These are phyloP conservation scores for Drosophila siamana DNA, from an alignment of 2,888 invertebrate species.

Conservation along the genomic window DNA sequence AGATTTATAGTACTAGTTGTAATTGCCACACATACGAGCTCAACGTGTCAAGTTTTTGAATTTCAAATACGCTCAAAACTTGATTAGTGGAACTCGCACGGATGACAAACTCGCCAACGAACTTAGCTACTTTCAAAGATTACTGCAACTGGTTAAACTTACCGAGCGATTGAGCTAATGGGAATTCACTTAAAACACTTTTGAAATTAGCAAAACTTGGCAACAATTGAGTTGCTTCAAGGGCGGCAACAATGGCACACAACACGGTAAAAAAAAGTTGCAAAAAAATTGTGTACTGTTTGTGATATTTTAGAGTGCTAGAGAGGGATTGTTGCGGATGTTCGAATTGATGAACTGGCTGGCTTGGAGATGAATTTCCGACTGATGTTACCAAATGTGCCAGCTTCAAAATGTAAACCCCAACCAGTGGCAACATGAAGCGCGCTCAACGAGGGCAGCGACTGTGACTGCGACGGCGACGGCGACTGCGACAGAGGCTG, in stretches of 20 bases:
- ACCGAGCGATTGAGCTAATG: conserved; percentile 6
- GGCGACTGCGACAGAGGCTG: conserved; percentile 11
- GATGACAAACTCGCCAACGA: conserved; percentile 35
- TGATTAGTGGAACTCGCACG: conserved; percentile 73
- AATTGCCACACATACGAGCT: conserved; percentile 67
- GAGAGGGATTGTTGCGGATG: background rate
- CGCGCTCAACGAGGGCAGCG: conserved; percentile 32
- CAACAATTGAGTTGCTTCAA: background rate
- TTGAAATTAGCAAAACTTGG: background rate
- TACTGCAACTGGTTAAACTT: conserved; percentile 9
- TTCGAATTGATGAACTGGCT: conserved; percentile 66
- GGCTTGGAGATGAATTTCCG: conserved; percentile 81
- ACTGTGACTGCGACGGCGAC: conserved; percentile 40
- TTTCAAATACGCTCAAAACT: conserved; percentile 69
- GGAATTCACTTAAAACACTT: background rate
- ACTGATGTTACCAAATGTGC: conserved; percentile 82
- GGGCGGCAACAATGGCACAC: background rate
- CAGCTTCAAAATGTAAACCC: conserved; percentile 75
- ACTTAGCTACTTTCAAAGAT: background rate
- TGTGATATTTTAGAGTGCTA: background rate
- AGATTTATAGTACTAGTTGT: too few species aligned
- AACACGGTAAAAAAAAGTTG: background rate
- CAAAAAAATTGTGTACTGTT: conserved; percentile 14
- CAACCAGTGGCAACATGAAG: conserved; percentile 69
- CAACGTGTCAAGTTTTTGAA: conserved; percentile 77